Conservation (phyloP, 2,113 vertebrate genomes). For the Oplegnathus fasciatus region DNA sequence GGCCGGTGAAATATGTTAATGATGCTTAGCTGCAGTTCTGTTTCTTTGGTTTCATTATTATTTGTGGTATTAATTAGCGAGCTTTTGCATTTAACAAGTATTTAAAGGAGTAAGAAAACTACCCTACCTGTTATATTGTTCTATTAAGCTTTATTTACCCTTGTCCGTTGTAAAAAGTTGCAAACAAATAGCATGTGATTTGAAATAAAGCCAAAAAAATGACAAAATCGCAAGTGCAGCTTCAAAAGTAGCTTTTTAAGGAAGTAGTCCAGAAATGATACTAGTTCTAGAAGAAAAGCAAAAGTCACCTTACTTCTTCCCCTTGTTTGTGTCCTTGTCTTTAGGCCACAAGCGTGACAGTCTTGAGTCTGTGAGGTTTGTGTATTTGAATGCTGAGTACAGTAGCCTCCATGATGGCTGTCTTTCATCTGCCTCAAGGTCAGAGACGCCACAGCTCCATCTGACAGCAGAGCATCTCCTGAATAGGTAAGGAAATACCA, state of each 20-base stretch:
- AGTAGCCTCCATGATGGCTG: slow-evolving; percentile 29
- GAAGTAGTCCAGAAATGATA: not conserved
- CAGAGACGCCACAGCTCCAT: slow-evolving; percentile 42
- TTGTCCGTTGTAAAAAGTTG: not conserved
- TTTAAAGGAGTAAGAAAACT: not conserved
- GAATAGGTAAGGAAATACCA: slow-evolving; percentile 41
- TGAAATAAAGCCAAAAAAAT: not conserved
- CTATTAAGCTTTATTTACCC: not conserved
- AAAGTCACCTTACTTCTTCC: not conserved
- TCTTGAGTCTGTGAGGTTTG: slow-evolving; percentile 1
- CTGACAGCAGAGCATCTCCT: slow-evolving; percentile 50
- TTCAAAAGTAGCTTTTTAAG: not conserved
- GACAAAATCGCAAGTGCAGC: not conserved
- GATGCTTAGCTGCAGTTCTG: not conserved
- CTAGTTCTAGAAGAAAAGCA: not conserved
- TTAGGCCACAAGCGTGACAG: not conserved
- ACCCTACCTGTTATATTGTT: too few relatives aligned
- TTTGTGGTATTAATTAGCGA: not conserved
- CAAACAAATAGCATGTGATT: not conserved
- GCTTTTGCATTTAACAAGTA: not conserved
- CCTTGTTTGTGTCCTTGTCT: slow-evolving; percentile 23
- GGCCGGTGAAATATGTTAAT: slow-evolving; percentile 33
- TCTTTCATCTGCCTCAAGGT: slow-evolving; percentile 67
- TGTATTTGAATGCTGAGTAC: slow-evolving; percentile 49
- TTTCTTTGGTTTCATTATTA: slow-evolving; percentile 8